Conservation (phyloP, 2,113 vertebrate genomes). For the Myiozetetes cayanensis region DNA sequence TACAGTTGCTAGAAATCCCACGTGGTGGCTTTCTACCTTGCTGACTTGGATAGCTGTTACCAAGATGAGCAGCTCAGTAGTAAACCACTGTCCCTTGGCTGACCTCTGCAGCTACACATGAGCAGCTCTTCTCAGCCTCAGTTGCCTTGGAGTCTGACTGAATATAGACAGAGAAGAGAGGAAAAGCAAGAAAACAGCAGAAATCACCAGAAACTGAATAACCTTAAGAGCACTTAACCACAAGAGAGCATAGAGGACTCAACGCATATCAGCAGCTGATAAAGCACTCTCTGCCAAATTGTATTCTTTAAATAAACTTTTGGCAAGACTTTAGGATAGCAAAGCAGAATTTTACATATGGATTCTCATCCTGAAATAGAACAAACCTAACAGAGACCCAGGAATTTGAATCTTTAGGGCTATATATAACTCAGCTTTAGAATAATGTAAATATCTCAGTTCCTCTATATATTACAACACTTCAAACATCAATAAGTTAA, state of each 20-base stretch:
- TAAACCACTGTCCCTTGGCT: constrained; percentile 10
- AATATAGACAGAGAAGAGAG: background rate
- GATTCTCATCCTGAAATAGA: constrained; percentile 4
- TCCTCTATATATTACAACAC: background rate
- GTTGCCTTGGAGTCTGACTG: background rate
- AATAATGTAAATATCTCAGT: background rate
- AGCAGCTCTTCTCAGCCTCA: background rate
- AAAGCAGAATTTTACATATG: constrained; percentile 4
- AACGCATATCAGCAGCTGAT: background rate
- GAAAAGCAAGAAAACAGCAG: background rate
- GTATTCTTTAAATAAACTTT: constrained; percentile 11
- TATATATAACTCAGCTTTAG: background rate
- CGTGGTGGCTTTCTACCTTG: background rate
- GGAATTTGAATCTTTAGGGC: background rate
- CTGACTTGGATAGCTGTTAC: background rate
- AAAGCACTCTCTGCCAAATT: background rate
- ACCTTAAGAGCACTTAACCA: background rate
- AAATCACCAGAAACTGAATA: background rate
- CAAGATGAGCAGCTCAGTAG: background rate
- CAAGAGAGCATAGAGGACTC: background rate
- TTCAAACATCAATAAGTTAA: background rate
- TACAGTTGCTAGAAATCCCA: background rate
- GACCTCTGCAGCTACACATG: background rate
- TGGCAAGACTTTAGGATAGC: background rate
- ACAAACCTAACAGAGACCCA: background rate